A percentile compares a stretch with the other conserved stretches of the same genome.
Conservation (phyloP, 2,888 invertebrate species). For the Pseudococcus jackbeardsleyi region DNA sequence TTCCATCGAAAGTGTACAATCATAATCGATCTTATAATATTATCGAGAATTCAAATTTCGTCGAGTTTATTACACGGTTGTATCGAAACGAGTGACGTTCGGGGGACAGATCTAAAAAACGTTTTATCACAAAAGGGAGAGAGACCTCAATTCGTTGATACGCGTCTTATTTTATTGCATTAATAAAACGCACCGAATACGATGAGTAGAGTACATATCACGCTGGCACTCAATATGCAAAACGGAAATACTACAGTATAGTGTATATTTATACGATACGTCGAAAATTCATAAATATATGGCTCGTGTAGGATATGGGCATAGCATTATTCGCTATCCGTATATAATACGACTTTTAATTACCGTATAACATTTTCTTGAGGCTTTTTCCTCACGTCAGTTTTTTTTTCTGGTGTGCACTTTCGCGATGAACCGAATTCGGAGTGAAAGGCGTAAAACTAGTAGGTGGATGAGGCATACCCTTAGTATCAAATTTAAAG, state of each 20-base stretch:
- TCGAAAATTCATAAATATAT: constrained; percentile 34
- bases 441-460: constrained; percentile 38
- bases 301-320: background rate
- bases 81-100: background rate
- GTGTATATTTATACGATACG: constrained; percentile 37
- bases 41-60: constrained; percentile 46
- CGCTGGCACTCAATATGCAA: constrained; percentile 9
- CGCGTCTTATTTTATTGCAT: constrained; percentile 35
- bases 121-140: constrained; percentile 18
- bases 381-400: background rate
- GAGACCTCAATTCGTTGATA: constrained; percentile 21
- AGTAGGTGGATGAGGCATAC: constrained; percentile 2
- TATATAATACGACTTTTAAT: constrained; percentile 17
- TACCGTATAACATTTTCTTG: constrained; percentile 23
- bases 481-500: constrained; percentile 62
- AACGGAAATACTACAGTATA: background rate
- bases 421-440: constrained; percentile 27
- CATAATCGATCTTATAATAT: constrained; percentile 39
- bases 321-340: background rate
- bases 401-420: background rate
- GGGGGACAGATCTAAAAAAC: constrained; percentile 15
- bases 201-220: background rate
- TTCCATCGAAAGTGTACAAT: constrained; percentile 33
- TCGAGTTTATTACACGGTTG: constrained; percentile 28
- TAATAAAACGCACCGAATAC: constrained; percentile 39